These are phyloP conservation scores for Lepidocyrtoides sp. DNA, from an alignment of 2,888 invertebrate genomes.

Conservation along the genomic window DNA sequence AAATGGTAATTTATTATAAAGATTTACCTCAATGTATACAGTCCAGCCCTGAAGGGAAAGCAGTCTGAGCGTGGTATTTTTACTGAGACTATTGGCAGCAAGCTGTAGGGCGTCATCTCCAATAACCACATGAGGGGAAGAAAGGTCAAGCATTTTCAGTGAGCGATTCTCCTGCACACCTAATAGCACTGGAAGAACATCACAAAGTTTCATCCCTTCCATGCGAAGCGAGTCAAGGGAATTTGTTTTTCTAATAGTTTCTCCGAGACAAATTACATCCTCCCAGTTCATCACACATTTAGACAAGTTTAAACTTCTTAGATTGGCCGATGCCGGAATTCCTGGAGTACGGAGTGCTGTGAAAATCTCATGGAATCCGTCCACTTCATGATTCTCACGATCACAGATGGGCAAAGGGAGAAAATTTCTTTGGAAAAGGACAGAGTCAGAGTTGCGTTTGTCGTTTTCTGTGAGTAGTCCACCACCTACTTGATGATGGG, in stretches of 20 bases:
- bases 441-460: slow-evolving; percentile 88
- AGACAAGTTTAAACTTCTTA: slow-evolving; percentile 88
- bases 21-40: slow-evolving; percentile 88
- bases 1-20: slow-evolving; percentile 34
- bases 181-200: slow-evolving; percentile 88
- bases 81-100: slow-evolving; percentile 87
- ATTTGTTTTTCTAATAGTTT: slow-evolving; percentile 88
- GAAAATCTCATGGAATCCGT: slow-evolving; percentile 87
- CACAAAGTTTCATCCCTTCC: slow-evolving; percentile 88
- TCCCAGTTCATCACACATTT: slow-evolving; percentile 88
- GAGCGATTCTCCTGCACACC: slow-evolving; percentile 88
- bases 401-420: slow-evolving; percentile 88
- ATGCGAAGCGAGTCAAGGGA: slow-evolving; percentile 88
- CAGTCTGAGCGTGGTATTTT: slow-evolving; percentile 87
- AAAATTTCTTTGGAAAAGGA: slow-evolving; percentile 88
- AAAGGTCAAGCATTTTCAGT: slow-evolving; percentile 88
- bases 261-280: slow-evolving; percentile 87
- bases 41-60: slow-evolving; percentile 89
- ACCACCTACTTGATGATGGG: neutral
- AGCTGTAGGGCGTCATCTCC: slow-evolving; percentile 88
- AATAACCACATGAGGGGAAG: slow-evolving; percentile 88
- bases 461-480: slow-evolving; percentile 86
- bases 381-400: slow-evolving; percentile 86
- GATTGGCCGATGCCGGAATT: slow-evolving; percentile 86
- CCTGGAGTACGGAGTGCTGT: slow-evolving; percentile 87